A percentile compares a stretch with the other conserved stretches of the same genome.
Conservation (phyloP, 2,113 vertebrate species). For the Mohoua ochrocephala region DNA sequence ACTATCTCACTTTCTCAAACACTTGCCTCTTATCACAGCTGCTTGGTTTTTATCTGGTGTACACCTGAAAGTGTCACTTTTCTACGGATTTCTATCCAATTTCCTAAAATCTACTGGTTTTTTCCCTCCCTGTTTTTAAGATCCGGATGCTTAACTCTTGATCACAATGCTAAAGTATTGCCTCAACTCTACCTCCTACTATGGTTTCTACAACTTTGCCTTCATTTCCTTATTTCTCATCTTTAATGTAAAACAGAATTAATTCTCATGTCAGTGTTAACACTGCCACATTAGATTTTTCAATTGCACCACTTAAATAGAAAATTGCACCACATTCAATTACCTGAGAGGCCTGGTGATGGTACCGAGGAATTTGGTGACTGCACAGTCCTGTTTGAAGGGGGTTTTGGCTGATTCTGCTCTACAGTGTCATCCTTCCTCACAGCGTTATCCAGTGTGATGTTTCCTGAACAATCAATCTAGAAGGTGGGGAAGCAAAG, state of each 20-base stretch:
- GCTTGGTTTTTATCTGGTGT: background rate
- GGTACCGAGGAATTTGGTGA: constrained; percentile 81
- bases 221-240: background rate
- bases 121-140: background rate
- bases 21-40: background rate
- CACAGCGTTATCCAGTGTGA: constrained; percentile 70
- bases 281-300: background rate
- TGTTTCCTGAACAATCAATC: constrained; percentile 79
- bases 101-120: background rate
- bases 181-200: background rate
- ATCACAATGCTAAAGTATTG: background rate
- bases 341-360: constrained; percentile 77
- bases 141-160: background rate
- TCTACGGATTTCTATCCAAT: background rate
- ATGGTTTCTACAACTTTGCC: background rate
- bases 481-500: background rate
- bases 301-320: background rate
- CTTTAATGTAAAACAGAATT: background rate
- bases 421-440: constrained; percentile 66
- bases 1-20: background rate
- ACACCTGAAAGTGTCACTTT: background rate
- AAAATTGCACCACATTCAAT: background rate
- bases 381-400: constrained; percentile 74
- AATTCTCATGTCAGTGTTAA: background rate
- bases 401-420: constrained; percentile 66